These are phyloP conservation scores for Marronus borbonicus DNA, from an alignment of 2,888 invertebrate species.

Conservation along the genomic window DNA sequence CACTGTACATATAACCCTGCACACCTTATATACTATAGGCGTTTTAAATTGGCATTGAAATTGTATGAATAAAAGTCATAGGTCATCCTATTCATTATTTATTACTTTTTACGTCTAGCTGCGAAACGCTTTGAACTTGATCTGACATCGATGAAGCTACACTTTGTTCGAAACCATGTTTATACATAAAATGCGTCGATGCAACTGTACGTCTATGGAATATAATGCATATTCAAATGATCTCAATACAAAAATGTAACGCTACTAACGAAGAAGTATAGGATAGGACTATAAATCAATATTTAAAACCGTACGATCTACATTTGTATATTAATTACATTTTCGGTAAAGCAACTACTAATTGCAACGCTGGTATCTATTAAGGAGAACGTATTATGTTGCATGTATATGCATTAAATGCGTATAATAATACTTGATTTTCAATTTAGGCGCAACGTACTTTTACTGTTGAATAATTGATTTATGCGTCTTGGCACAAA, in stretches of 20 bases:
- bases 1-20: too few relatives aligned
- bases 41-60: background rate
- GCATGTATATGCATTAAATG: constrained; percentile 32
- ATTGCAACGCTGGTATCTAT: constrained; percentile 8
- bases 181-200: background rate
- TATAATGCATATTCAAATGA: constrained; percentile 4
- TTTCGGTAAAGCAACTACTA: constrained; percentile 21
- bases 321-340: constrained; percentile 35
- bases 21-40: background rate
- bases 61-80: constrained; percentile 31
- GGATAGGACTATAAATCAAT: constrained; percentile 36
- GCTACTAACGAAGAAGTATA: constrained; percentile 35
- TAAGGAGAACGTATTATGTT: background rate
- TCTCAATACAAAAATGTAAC: background rate
- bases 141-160: constrained; percentile 12
- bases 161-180: constrained; percentile 2
- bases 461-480: constrained; percentile 46
- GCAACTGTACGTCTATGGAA: background rate
- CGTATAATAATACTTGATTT: constrained; percentile 30
- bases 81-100: constrained; percentile 31
- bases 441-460: constrained; percentile 31
- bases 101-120: constrained; percentile 1
- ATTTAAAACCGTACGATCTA: constrained; percentile 16
- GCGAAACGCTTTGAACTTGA: constrained; percentile 4
- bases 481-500: constrained; percentile 32